Base-by-base conservation (phyloP, 2,113 vertebrate genomes). In the Zingel zingel region DNA sequence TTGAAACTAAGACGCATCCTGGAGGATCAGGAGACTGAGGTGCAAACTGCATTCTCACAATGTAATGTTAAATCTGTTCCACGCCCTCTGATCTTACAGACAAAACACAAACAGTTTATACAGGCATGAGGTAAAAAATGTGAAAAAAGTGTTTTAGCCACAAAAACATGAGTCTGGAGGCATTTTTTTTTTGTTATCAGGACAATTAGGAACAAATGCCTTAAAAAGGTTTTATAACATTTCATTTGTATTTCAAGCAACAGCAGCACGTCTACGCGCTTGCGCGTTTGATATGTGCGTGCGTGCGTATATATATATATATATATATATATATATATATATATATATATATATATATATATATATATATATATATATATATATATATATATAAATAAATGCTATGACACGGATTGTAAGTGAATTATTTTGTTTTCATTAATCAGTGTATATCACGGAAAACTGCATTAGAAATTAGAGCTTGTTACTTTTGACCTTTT, bases 401-500 rank as follows among this genome's bases (percentile, higher is more conserved):
- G 14, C 25, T 50, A 61, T 65, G 33, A 64, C 58, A 58, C 6
- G 1, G 25, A 45, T 48, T 58, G 45, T 25, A 70, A 19, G 27
- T 16, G 43, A 47, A 67, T 54, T 4, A 39, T 81, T 79, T 61
- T 63, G 64, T 77, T 82, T 81, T 79, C 21, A 63, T 70, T 73
- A 69, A 71, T 83, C 45, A 70, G 18, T 2, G 2, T 12, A 25
- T 14, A 67, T 80, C 57, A 84, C 6, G 1, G 79, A 86, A 81
- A 76, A n/a, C 48, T 61, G 39, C 25, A 65, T 75, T 59, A 45
- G 43, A 89, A 79, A 83, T 71, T 39, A 63, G 19, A 79, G 11
- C 72, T 65, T 48, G 51, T 79, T 81, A 66, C 76, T 77, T 80
- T 39, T 23, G 66, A 85, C 71, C 79, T 87, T 85, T 74, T 77